Conservation (phyloP, 1,140 invertebrate species). For the Leguminivora glycinivorella region DNA sequence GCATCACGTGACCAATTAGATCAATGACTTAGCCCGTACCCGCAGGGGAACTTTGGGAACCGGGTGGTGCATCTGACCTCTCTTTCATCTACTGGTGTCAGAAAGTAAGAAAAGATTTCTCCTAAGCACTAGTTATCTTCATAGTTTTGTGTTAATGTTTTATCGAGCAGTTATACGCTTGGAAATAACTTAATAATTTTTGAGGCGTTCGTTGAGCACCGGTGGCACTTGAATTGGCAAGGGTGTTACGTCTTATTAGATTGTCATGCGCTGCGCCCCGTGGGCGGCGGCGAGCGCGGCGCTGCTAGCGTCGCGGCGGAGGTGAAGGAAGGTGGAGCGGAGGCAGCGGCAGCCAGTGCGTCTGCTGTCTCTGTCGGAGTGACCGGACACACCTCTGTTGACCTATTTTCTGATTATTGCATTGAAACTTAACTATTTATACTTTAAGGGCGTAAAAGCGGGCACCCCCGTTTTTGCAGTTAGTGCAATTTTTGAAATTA, state of each 20-base stretch:
- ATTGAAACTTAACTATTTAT: constrained; percentile 74
- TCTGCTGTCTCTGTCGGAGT: constrained; percentile 59
- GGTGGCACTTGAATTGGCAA: constrained; percentile 63
- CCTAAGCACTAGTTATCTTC: constrained; percentile 29
- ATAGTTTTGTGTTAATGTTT: constrained; percentile 6
- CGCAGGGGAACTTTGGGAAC: constrained; percentile 43
- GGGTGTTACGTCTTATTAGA: constrained; percentile 52
- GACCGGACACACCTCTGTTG: constrained; percentile 73
- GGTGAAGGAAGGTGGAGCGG: constrained; percentile 14
- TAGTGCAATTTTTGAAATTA: constrained; percentile 47
- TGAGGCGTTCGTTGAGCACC: constrained; percentile 39
- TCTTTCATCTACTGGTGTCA: constrained; percentile 52
- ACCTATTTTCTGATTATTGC: constrained; percentile 78
- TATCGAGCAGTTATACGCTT: not conserved
- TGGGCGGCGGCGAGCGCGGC: constrained; percentile 33
- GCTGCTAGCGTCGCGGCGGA: not conserved
- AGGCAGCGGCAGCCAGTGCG: constrained; percentile 47
- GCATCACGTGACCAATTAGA: constrained; percentile 56
- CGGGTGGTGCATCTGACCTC: constrained; percentile 52
- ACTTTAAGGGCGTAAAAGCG: constrained; percentile 66
- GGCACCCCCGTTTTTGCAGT: constrained; percentile 56
- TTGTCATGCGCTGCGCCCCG: constrained; percentile 51
- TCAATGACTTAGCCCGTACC: constrained; percentile 57
- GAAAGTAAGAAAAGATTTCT: constrained; percentile 59
- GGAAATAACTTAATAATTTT: constrained; percentile 35